phyloP scores from a whole-genome alignment of 2,113 vertebrate species.

The Corvus cornix region DNA sequence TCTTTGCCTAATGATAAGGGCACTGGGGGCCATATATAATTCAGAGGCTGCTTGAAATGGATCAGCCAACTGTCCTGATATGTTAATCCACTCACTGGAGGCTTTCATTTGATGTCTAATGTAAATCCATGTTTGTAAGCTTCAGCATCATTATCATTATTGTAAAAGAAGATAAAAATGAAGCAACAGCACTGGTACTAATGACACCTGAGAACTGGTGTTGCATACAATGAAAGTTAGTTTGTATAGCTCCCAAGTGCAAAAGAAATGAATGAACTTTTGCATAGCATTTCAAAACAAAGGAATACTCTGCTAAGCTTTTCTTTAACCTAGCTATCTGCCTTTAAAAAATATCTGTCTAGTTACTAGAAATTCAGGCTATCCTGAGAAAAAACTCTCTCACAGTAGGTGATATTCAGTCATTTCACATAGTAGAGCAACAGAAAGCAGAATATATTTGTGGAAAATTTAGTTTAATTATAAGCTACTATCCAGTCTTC shows the following conservation, averaged over 20 bases:
- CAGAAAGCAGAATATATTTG: background rate
- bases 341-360: background rate
- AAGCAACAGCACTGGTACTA: background rate
- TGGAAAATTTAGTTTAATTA: slow-evolving; percentile 26
- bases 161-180: slow-evolving; percentile 22
- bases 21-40: slow-evolving; percentile 58
- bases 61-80: slow-evolving; percentile 44
- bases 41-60: slow-evolving; percentile 57
- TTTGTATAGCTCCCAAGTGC: background rate
- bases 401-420: background rate
- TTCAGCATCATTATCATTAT: slow-evolving; percentile 30
- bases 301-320: background rate
- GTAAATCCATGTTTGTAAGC: slow-evolving; percentile 37
- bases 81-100: slow-evolving; percentile 38
- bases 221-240: background rate
- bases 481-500: background rate
- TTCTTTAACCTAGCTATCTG: background rate
- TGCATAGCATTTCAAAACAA: background rate
- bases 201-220: slow-evolving; percentile 1
- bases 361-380: background rate
- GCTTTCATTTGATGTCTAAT: slow-evolving; percentile 39
- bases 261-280: background rate
- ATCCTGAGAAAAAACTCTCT: background rate
- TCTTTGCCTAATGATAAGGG: slow-evolving; percentile 43
- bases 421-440: background rate